Percentiles rank a stretch among this genome's conserved stretches.
Evolutionary conservation across 2,113 vertebrate genomes (phyloP).

Genomic region (Cairina moschata): DNA sequence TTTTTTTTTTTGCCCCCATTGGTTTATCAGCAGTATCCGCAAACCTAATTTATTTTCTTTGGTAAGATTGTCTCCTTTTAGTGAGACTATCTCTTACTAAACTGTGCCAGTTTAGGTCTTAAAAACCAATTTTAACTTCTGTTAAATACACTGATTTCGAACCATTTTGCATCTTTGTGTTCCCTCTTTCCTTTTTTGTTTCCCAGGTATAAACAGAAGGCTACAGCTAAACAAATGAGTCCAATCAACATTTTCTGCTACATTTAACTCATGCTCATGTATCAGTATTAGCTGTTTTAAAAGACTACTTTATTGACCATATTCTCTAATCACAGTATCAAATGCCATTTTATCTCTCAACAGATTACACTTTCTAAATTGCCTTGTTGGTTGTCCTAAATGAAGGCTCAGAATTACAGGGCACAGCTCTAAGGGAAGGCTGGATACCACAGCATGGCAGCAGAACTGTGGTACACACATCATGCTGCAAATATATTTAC

Average conservation of each 20-base stretch:
- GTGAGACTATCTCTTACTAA: not conserved
- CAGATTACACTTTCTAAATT: not conserved
- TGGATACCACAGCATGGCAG: not conserved
- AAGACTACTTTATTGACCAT: not conserved
- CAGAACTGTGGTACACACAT: rapidly evolving
- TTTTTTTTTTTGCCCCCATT: not conserved
- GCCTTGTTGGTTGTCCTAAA: not conserved
- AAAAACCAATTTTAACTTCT: not conserved
- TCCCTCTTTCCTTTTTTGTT: not conserved
- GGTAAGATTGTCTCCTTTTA: not conserved
- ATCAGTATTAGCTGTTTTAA: not conserved
- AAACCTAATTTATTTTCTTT: not conserved
- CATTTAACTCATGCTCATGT: not conserved
- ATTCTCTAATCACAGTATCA: not conserved
- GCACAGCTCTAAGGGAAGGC: not conserved
- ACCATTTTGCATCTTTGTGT: not conserved
- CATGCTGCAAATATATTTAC: not conserved
- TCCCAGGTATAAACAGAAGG: not conserved
- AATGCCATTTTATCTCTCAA: not conserved
- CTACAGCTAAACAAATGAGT: not conserved
- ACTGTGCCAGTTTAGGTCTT: not conserved
- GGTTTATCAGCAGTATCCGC: not conserved
- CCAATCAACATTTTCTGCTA: not conserved
- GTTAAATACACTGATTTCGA: not conserved
- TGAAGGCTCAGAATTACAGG: not conserved